These are phyloP conservation scores for Eurytoma californica DNA, from an alignment of 2,888 invertebrate species.

Conservation along the genomic window DNA sequence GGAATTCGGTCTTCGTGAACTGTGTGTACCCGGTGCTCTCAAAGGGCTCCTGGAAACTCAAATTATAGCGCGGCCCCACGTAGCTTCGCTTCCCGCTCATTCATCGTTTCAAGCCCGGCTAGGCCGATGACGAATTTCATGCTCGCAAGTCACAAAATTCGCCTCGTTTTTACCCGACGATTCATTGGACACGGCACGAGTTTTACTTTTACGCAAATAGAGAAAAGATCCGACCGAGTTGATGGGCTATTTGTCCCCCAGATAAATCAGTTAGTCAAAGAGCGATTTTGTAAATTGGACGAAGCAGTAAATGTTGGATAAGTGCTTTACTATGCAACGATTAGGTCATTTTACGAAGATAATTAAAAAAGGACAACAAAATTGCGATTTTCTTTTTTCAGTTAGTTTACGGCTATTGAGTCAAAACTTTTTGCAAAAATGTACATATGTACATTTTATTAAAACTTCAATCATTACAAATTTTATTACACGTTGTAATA, in stretches of 20 bases:
- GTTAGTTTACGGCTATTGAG: neutral
- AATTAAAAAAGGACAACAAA: too few species aligned
- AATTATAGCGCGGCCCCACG: slow-evolving; percentile 3
- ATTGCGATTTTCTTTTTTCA: neutral
- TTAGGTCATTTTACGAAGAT: too few species aligned
- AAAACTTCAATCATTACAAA: neutral
- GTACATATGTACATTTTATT: neutral
- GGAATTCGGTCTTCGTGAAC: neutral
- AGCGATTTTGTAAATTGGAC: too few species aligned
- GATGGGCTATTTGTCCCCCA: too few species aligned
- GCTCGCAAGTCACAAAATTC: slow-evolving; percentile 29
- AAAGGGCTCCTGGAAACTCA: slow-evolving; percentile 22
- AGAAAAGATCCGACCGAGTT: too few species aligned
- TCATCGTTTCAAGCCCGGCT: neutral
- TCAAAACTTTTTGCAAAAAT: neutral
- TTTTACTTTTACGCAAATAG: slow-evolving; percentile 8
- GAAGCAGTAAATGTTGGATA: too few species aligned
- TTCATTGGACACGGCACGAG: slow-evolving; percentile 27
- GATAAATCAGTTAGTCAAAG: too few species aligned
- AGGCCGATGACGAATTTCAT: slow-evolving; percentile 31
- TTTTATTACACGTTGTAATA: neutral
- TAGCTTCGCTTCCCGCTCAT: neutral
- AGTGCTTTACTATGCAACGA: too few species aligned
- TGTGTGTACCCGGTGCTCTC: neutral
- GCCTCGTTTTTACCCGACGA: slow-evolving; percentile 38